Percentiles rank a stretch among this genome's conserved stretches.
Evolutionary conservation across 1,140 invertebrate genomes (phyloP).

Genomic region (Brachionus rubens): DNA sequence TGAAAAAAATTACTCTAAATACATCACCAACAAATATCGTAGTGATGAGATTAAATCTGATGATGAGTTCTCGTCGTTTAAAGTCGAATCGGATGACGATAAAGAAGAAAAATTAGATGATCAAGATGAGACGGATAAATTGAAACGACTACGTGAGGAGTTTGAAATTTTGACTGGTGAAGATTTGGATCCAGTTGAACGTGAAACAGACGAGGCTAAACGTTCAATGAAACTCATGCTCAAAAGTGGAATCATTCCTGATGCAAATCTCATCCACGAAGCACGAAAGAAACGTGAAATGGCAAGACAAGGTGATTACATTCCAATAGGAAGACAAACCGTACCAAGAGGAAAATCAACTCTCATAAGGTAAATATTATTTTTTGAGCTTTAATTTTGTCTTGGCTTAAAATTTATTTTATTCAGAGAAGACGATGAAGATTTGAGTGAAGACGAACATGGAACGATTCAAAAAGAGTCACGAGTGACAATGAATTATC

Average conservation of each 20-base stretch:
- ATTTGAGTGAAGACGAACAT: slow-evolving; percentile 77
- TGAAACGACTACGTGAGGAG: slow-evolving; percentile 41
- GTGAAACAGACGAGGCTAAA: slow-evolving; percentile 9
- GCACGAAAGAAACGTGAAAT: slow-evolving; percentile 84
- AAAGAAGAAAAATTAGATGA: not conserved
- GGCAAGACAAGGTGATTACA: slow-evolving; percentile 68
- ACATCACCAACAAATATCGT: slow-evolving; percentile 64
- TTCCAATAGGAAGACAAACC: slow-evolving; percentile 66
- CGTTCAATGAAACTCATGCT: slow-evolving; percentile 38
- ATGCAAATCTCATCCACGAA: slow-evolving; percentile 91
- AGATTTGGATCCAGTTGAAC: not conserved
- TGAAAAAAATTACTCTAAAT: slow-evolving; percentile 49
- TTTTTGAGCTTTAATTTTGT: slow-evolving; percentile 5
- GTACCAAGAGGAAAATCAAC: slow-evolving; percentile 52
- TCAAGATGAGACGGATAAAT: slow-evolving; percentile 48
- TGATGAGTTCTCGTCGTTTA: not conserved
- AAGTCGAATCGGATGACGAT: slow-evolving; percentile 28
- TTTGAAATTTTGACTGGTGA: slow-evolving; percentile 34
- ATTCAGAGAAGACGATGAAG: not conserved
- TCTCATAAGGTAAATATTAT: slow-evolving; percentile 55
- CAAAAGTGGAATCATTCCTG: slow-evolving; percentile 75
- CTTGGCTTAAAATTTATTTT: too few relatives aligned
- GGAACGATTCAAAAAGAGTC: slow-evolving; percentile 64
- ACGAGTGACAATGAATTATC: slow-evolving; percentile 71
- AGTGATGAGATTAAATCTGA: not conserved